Base-by-base conservation (phyloP, 2,888 invertebrate genomes). In the Acanthacorydalis orientalis region DNA sequence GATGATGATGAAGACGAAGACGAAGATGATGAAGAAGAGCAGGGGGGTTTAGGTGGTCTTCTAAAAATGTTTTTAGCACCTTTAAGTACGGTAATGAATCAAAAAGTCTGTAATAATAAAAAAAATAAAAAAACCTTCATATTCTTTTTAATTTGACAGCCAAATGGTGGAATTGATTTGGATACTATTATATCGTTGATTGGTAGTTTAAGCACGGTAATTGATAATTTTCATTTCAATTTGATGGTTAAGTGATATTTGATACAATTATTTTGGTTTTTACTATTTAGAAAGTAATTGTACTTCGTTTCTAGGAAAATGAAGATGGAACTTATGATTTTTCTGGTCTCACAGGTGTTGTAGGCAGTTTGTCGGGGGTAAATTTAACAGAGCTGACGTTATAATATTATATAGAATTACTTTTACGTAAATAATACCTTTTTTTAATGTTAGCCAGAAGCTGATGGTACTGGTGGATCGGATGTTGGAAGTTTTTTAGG, bases 401-500 rank as follows among this genome's bases (percentile, higher is more conserved):
- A 23, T 6, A n/a, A 45, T 45, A 14, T n/a, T 31, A 6, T 16
- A 48, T 16, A 37, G 10, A 44, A 37, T 34, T 23, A 40, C 4
- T 7, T 46, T 16, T 12, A 43, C 46, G n/a, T 34, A 43, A n/a
- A 43, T 43, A n/a, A 12, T 15, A 23, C 11, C 1, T 15, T 39
- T 7, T 37, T n/a, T 43, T 41, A 42, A n/a, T 43, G 12, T 38
- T 51, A 34, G 64, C 62, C 63, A 23, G 61, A 59, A 38, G 63
- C 57, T 10, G 63, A 59, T 43, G 61, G 57, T 32, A 65, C 60
- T 4, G 64, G 64, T 12, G 68, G 68, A 31, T 68, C 67, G 9
- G 65, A 68, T 55, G 59, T 68, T 33, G 67, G 65, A n/a, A 56
- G 63, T 0, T 67, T 68, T 51, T 52, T 61, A 16, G 64, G 65